Conservation (phyloP, 2,113 vertebrate genomes). For the Myocastor coypus region DNA sequence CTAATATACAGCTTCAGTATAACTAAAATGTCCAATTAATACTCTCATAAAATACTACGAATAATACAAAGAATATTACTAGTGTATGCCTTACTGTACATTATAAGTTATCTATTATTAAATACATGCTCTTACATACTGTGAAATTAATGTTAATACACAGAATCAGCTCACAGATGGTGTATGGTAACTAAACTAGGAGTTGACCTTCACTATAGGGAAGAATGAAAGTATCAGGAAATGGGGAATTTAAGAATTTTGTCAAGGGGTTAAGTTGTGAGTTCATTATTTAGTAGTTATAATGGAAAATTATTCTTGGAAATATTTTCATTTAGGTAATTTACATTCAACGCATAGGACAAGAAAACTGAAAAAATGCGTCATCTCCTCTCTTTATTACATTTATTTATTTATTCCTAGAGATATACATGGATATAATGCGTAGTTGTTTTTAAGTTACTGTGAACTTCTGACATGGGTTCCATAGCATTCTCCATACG, state of each 20-base stretch:
- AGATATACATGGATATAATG: neutral
- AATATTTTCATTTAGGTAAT: neutral
- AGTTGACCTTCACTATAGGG: neutral
- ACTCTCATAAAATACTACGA: rapidly evolving
- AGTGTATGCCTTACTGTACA: neutral
- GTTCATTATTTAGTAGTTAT: neutral
- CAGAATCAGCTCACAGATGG: rapidly evolving
- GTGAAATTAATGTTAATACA: neutral
- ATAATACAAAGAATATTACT: neutral
- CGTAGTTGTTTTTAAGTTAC: neutral
- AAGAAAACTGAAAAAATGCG: neutral
- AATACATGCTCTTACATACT: neutral
- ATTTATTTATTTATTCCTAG: constrained; percentile 11
- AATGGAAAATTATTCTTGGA: neutral
- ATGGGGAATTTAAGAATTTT: neutral
- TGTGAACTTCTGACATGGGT: neutral
- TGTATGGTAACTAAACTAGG: neutral
- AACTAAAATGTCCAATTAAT: neutral
- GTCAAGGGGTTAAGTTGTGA: neutral
- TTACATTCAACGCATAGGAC: neutral
- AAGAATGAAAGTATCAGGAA: neutral
- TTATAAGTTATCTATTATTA: neutral
- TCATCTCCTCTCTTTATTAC: neutral
- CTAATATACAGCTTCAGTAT: neutral
- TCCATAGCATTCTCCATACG: neutral